Conservation (phyloP, 2,888 invertebrate species). For the Polydrusus tereticollis region DNA sequence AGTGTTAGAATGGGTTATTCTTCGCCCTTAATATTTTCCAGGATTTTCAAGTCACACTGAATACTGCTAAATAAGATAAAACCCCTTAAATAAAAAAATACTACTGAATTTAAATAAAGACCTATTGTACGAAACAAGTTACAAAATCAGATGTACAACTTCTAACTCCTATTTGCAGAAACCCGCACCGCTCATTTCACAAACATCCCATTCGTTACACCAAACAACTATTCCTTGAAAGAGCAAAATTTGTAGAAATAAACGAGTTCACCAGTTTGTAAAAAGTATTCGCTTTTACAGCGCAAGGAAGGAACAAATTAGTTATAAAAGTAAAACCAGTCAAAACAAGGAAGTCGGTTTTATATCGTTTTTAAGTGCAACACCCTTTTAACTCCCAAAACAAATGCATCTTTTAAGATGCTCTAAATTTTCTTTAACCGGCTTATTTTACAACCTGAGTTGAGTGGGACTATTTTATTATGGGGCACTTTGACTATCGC, state of each 20-base stretch:
- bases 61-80: too few relatives aligned
- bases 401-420: conserved; percentile 18
- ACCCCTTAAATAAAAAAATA: too few relatives aligned
- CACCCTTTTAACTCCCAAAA: conserved; percentile 26
- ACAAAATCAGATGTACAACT: too few relatives aligned
- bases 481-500: conserved; percentile 3
- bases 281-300: neutral
- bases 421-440: conserved; percentile 43
- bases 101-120: too few relatives aligned
- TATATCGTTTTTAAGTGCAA: conserved; percentile 24
- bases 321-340: conserved; percentile 32
- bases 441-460: conserved; percentile 27
- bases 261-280: neutral
- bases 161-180: too few relatives aligned
- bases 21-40: too few relatives aligned
- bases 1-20: too few relatives aligned
- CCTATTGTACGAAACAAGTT: too few relatives aligned
- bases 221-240: too few relatives aligned
- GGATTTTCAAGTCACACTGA: too few relatives aligned
- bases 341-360: conserved; percentile 44
- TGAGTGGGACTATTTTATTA: conserved; percentile 40
- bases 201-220: too few relatives aligned
- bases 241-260: neutral
- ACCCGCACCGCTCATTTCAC: too few relatives aligned
- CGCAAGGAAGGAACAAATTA: conserved; percentile 20